These are phyloP conservation scores for Macropus fuliginosus DNA, from an alignment of 2,797 vertebrate genomes.

Conservation along the genomic window DNA sequence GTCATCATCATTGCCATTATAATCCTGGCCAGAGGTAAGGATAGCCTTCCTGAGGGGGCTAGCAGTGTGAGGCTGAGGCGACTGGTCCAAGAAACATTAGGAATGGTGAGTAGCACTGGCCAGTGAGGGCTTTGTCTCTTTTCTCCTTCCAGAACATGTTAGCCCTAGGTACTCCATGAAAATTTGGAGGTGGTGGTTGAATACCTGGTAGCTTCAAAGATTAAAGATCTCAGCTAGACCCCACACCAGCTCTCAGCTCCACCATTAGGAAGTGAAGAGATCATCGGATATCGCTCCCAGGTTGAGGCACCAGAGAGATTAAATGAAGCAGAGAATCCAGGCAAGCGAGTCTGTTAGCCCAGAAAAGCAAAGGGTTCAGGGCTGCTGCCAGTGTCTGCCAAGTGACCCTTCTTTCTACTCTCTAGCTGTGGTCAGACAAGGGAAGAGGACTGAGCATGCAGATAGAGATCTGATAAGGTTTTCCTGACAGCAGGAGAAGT, in stretches of 20 bases:
- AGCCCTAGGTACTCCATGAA: background rate
- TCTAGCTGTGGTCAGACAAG: background rate
- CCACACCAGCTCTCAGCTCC: background rate
- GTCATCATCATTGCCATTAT: background rate
- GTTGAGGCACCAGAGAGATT: background rate
- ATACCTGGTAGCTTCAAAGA: background rate
- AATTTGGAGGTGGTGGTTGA: background rate
- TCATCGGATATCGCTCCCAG: background rate
- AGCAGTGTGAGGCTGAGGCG: no score
- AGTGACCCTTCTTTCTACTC: background rate
- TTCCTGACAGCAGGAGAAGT: background rate
- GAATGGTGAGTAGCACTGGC: background rate
- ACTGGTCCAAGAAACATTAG: background rate
- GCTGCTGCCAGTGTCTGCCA: background rate
- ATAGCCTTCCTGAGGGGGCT: background rate
- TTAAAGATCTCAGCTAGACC: background rate
- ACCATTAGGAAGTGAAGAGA: background rate
- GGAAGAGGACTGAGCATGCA: background rate
- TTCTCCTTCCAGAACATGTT: background rate
- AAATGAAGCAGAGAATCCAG: background rate
- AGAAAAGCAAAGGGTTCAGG: background rate
- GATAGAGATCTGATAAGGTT: background rate
- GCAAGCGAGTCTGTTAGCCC: background rate
- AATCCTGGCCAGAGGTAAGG: background rate
- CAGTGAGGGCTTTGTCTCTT: background rate